These are phyloP conservation scores for Taxidea taxus DNA, from an alignment of 2,113 vertebrate species.

Conservation along the genomic window DNA sequence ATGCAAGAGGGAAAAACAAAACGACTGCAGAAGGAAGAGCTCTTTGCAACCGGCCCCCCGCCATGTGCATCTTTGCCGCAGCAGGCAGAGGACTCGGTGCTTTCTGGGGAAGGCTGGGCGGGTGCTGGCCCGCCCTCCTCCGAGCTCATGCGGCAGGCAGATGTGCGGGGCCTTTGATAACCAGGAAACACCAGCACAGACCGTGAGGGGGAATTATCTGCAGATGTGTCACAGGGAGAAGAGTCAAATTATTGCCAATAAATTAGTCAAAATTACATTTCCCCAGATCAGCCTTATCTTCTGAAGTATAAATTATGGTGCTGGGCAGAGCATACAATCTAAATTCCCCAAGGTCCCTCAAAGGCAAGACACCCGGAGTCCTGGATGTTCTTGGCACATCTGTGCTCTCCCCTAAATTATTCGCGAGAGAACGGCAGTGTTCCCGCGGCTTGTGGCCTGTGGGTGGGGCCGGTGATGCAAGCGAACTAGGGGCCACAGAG, in stretches of 20 bases:
- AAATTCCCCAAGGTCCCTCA: background rate
- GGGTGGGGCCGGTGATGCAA: accelerated
- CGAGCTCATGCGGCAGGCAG: background rate
- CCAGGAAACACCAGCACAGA: background rate
- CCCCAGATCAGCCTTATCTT: background rate
- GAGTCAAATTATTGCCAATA: background rate
- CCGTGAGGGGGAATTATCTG: background rate
- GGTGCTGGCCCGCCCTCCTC: accelerated
- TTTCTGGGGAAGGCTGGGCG: accelerated
- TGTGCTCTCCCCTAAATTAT: background rate
- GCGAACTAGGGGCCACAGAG: accelerated
- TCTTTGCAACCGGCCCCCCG: background rate
- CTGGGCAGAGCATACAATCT: accelerated
- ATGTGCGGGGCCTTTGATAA: background rate
- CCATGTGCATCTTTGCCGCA: accelerated
- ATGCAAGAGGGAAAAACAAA: background rate
- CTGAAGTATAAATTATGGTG: background rate
- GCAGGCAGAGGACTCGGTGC: accelerated
- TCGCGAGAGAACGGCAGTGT: background rate
- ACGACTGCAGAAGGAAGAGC: accelerated
- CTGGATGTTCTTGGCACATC: background rate
- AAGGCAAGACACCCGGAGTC: background rate
- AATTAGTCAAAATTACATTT: background rate
- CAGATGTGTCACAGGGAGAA: background rate
- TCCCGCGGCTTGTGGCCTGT: accelerated